phyloP scores from a whole-genome alignment of 2,888 invertebrate genomes.

The Venusia cambrica region DNA sequence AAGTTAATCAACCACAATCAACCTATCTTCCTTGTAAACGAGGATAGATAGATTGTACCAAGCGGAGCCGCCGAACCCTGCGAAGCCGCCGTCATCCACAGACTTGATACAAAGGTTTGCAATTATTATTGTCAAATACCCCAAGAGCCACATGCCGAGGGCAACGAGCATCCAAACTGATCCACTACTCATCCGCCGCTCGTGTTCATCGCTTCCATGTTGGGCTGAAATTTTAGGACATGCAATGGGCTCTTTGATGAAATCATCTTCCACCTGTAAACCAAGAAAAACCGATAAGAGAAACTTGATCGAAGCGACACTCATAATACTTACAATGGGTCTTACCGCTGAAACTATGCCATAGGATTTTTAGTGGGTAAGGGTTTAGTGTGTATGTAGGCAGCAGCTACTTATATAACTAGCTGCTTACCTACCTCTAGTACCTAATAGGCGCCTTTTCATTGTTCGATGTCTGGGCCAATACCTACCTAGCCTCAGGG shows the following conservation, averaged over 20 bases:
- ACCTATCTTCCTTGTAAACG: constrained; percentile 19
- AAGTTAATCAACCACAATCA: constrained; percentile 13
- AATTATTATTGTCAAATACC: constrained; percentile 40
- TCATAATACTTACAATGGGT: too few species aligned
- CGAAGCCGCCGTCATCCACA: constrained; percentile 12
- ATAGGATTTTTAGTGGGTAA: too few species aligned
- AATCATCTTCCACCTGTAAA: constrained; percentile 19
- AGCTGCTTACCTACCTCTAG: too few species aligned
- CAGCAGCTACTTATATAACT: too few species aligned
- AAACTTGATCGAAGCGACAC: too few species aligned
- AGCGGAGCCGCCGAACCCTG: constrained; percentile 4
- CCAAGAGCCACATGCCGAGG: constrained; percentile 44
- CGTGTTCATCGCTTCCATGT: constrained; percentile 6
- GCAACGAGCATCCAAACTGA: constrained; percentile 48
- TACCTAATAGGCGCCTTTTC: too few species aligned
- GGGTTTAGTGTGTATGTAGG: too few species aligned
- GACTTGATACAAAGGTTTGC: constrained; percentile 37
- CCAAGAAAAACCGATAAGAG: too few species aligned
- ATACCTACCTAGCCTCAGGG: too few species aligned
- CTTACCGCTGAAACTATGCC: too few species aligned
- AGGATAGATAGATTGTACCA: constrained; percentile 25
- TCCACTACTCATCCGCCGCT: constrained; percentile 35
- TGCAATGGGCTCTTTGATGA: constrained; percentile 7
- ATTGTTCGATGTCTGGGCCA: too few species aligned
- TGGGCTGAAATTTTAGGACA: neutral